Evolutionary conservation across 2,888 invertebrate species (phyloP).

Genomic region (Luperina nickerlii): DNA sequence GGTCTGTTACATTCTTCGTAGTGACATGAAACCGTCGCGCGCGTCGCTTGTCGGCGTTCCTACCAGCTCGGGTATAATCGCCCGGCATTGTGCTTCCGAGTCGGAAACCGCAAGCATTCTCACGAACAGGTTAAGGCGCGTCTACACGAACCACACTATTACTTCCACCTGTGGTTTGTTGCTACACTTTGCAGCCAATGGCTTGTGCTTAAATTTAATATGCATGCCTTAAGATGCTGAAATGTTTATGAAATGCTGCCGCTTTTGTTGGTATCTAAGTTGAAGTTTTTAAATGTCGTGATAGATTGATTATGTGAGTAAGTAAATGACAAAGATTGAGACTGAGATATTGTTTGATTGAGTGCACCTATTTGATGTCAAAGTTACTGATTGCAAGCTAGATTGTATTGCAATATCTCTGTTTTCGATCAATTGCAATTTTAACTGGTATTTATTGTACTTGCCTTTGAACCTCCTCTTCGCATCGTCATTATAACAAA

Average conservation of each 20-base stretch:
- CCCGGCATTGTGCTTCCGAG: slow-evolving; percentile 74
- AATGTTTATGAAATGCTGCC: slow-evolving; percentile 35
- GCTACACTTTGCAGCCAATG: slow-evolving; percentile 54
- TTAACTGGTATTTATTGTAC: not conserved
- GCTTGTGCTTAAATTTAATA: slow-evolving; percentile 62
- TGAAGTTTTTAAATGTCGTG: slow-evolving; percentile 17
- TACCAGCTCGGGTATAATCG: slow-evolving; percentile 61
- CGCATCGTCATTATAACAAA: slow-evolving; percentile 12
- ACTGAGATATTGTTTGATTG: not conserved
- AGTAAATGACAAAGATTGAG: not conserved
- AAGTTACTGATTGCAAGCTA: not conserved
- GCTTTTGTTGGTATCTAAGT: slow-evolving; percentile 25
- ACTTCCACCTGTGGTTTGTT: slow-evolving; percentile 66
- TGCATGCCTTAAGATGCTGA: slow-evolving; percentile 47
- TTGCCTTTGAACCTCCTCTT: slow-evolving; percentile 5
- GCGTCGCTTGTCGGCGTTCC: slow-evolving; percentile 51
- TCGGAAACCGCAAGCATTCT: slow-evolving; percentile 81
- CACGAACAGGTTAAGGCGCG: slow-evolving; percentile 58
- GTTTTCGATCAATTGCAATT: not conserved
- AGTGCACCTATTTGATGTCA: not conserved
- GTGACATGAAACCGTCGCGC: slow-evolving; percentile 53
- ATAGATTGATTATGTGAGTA: not conserved
- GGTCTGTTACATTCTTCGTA: slow-evolving; percentile 28
- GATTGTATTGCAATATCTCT: not conserved
- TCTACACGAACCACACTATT: slow-evolving; percentile 64